A percentile compares a stretch with the other conserved stretches of the same genome.
Evolutionary conservation across 2,888 invertebrate species (phyloP).

Genomic region (Micoletzkya japonica): DNA sequence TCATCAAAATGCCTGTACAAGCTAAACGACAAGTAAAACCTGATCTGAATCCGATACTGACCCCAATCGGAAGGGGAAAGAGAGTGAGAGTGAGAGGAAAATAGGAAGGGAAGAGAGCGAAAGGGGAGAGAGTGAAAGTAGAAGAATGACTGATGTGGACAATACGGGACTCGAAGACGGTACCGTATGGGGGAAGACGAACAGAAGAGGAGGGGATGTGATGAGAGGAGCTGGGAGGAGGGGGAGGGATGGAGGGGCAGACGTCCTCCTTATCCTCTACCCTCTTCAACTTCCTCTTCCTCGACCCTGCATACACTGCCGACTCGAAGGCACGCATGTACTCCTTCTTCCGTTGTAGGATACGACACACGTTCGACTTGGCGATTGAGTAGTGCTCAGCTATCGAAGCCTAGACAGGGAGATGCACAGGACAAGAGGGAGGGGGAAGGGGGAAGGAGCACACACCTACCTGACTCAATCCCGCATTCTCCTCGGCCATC

Average conservation of each 20-base stretch:
- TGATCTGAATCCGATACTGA: conserved; percentile 19
- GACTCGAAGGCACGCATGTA: conserved; percentile 51
- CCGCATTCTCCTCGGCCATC: conserved; percentile 54
- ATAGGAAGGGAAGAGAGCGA: conserved; percentile 12
- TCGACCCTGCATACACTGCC: conserved; percentile 46
- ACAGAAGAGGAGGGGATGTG: background rate
- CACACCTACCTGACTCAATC: conserved; percentile 36
- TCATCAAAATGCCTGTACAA: too few relatives aligned
- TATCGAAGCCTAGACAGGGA: conserved; percentile 44
- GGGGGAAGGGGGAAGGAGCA: background rate
- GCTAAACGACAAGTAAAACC: background rate
- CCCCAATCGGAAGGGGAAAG: conserved; percentile 24
- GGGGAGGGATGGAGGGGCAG: background rate
- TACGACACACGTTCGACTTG: conserved; percentile 60
- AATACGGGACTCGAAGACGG: background rate
- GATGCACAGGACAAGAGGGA: background rate
- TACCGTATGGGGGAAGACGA: background rate
- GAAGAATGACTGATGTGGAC: background rate
- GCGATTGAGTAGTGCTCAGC: conserved; percentile 58
- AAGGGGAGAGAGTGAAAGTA: conserved; percentile 13
- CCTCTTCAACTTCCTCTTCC: conserved; percentile 54
- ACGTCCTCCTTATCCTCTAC: background rate
- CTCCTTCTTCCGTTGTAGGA: conserved; percentile 55
- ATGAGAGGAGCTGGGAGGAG: conserved; percentile 3
- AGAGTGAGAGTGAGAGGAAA: conserved; percentile 15